A percentile compares a stretch with the other conserved stretches of the same genome.
These are phyloP conservation scores for Periophthalmus magnuspinnatus DNA, from an alignment of 2,797 vertebrate species.

Conservation along the genomic window DNA sequence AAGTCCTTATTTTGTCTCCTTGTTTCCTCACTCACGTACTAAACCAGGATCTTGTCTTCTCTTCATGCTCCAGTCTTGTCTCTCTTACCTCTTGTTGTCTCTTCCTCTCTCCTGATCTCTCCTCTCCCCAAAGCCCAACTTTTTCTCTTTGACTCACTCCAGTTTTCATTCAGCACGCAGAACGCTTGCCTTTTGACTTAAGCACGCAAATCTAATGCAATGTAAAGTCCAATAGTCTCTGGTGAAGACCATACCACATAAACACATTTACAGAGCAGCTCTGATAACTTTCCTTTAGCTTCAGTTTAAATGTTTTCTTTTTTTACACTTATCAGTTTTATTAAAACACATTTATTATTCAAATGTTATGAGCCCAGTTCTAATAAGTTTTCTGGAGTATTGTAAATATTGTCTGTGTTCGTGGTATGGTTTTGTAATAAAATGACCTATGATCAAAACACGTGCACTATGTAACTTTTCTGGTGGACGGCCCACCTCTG, in stretches of 20 bases:
- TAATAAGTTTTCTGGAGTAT: neutral
- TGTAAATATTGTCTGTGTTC: neutral
- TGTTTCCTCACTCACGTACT: neutral
- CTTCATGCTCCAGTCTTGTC: neutral
- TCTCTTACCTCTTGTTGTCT: neutral
- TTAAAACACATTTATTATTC: neutral
- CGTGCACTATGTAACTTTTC: too few species aligned
- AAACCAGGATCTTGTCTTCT: neutral
- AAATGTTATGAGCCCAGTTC: neutral
- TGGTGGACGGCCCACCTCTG: too few species aligned
- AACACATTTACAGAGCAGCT: neutral
- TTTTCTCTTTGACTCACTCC: slow-evolving; percentile 11
- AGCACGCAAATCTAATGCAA: slow-evolving; percentile 26
- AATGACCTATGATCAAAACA: neutral
- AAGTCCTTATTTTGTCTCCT: neutral
- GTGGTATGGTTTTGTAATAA: slow-evolving; percentile 12
- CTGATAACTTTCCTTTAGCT: neutral
- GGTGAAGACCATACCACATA: slow-evolving; percentile 65
- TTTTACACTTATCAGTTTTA: neutral
- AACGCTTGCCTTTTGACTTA: slow-evolving; percentile 38
- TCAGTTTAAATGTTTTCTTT: neutral
- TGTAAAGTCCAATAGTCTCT: slow-evolving; percentile 14
- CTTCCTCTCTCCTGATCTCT: neutral
- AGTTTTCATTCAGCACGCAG: slow-evolving; percentile 49
- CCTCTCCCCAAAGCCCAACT: neutral